Evolutionary conservation across 2,113 vertebrate genomes (phyloP).

Genomic region (Hipposideros armiger): DNA sequence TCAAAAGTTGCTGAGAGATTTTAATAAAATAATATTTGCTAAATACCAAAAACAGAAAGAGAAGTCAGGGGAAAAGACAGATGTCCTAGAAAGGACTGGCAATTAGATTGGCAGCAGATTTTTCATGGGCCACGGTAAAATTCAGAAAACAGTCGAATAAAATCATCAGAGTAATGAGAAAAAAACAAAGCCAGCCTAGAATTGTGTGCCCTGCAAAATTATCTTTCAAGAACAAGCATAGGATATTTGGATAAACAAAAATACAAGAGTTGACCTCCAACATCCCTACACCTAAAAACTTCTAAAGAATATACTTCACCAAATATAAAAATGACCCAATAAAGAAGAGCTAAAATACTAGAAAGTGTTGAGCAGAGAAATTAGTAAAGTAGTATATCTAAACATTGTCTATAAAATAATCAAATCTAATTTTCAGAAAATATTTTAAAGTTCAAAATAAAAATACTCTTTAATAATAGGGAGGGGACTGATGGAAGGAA

Average conservation of each 20-base stretch:
- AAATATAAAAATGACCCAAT: conserved; percentile 10
- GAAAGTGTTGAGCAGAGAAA: not conserved
- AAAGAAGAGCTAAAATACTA: not conserved
- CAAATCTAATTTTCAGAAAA: not conserved
- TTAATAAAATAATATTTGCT: not conserved
- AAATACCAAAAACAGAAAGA: not conserved
- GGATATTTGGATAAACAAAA: conserved; percentile 18
- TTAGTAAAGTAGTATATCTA: not conserved
- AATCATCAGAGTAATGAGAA: not conserved
- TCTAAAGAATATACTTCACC: not conserved
- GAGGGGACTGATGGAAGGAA: not conserved
- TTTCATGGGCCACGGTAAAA: not conserved
- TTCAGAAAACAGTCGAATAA: conserved; percentile 6
- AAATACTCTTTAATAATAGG: not conserved
- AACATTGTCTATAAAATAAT: not conserved
- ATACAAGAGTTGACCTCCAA: not conserved
- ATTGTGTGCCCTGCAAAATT: not conserved
- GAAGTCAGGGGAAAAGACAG: not conserved
- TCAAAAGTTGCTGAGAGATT: not conserved
- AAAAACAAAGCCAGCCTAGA: not conserved
- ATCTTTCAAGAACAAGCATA: not conserved
- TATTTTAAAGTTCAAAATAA: conserved; percentile 39
- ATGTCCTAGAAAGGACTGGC: not conserved
- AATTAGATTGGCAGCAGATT: not conserved
- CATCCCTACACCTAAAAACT: not conserved